Evolutionary conservation across 2,888 invertebrate genomes (phyloP).

Genomic region (Phragmatobia fuliginosa): DNA sequence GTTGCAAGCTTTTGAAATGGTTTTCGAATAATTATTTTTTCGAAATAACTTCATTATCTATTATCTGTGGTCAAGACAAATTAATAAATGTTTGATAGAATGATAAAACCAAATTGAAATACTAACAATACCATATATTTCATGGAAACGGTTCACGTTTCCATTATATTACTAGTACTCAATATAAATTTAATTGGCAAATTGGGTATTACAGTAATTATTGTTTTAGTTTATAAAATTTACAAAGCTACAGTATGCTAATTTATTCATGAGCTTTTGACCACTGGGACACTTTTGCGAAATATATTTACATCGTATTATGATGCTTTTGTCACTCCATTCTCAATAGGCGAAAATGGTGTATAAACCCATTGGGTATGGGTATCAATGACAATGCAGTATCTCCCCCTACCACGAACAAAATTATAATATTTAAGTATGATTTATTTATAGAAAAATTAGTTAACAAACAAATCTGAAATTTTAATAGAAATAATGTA

Average conservation of each 20-base stretch:
- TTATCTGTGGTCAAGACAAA: too few relatives aligned
- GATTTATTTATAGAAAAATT: not conserved
- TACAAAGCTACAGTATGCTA: conserved; percentile 20
- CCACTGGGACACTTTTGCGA: not conserved
- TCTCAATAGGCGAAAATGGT: conserved; percentile 21
- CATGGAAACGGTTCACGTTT: not conserved
- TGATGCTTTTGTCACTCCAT: conserved; percentile 30
- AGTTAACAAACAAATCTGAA: not conserved
- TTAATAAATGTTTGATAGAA: too few relatives aligned
- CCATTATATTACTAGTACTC: not conserved
- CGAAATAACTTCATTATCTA: too few relatives aligned
- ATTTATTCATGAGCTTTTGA: not conserved
- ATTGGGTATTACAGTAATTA: conserved; percentile 42
- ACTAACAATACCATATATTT: not conserved
- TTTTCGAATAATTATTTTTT: too few relatives aligned
- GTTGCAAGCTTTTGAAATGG: too few relatives aligned
- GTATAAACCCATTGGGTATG: not conserved
- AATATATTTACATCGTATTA: not conserved
- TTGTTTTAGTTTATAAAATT: conserved; percentile 12
- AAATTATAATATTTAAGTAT: too few relatives aligned
- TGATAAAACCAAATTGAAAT: not conserved
- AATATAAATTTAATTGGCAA: conserved; percentile 43
- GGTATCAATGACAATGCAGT: too few relatives aligned
- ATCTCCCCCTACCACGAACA: too few relatives aligned
- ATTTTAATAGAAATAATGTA: not conserved